phyloP scores from a whole-genome alignment of 2,113 vertebrate genomes.

The Forbesichthys papilliferus region DNA sequence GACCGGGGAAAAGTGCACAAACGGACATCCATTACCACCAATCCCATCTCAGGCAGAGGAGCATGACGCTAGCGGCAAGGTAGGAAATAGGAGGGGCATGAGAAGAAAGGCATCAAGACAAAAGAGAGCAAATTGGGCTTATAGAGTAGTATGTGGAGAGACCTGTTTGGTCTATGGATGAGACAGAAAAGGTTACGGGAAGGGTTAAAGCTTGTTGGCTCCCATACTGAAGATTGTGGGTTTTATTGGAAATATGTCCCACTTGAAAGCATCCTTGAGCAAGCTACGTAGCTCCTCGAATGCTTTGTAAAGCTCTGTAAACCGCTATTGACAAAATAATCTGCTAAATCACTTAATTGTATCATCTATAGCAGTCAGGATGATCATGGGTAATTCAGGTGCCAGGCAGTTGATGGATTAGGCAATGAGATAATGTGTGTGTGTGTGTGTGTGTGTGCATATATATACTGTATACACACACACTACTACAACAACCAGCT shows the following conservation, averaged over 20 bases:
- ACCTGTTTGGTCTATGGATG: background rate
- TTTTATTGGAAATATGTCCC: no score
- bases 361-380: constrained; percentile 18
- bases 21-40: constrained; percentile 35
- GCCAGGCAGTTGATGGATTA: background rate
- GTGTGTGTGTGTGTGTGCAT: no score
- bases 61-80: constrained; percentile 68
- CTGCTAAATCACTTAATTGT: background rate
- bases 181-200: background rate
- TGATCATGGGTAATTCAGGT: background rate
- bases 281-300: no score
- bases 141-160: background rate
- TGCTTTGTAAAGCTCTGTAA: no score
- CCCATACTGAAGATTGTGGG: no score
- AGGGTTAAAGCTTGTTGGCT: no score
- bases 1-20: background rate
- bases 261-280: no score
- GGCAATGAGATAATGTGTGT: background rate
- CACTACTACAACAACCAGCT: background rate
- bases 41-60: constrained; percentile 60
- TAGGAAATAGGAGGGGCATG: constrained; percentile 38
- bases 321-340: no score
- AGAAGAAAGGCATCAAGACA: background rate
- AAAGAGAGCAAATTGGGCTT: constrained; percentile 6
- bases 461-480: no score